Evolutionary conservation across 1,140 invertebrate genomes (phyloP), one percentile per base, ranked within the genome.

Genomic region (Lanistes nyassanus): DNA sequence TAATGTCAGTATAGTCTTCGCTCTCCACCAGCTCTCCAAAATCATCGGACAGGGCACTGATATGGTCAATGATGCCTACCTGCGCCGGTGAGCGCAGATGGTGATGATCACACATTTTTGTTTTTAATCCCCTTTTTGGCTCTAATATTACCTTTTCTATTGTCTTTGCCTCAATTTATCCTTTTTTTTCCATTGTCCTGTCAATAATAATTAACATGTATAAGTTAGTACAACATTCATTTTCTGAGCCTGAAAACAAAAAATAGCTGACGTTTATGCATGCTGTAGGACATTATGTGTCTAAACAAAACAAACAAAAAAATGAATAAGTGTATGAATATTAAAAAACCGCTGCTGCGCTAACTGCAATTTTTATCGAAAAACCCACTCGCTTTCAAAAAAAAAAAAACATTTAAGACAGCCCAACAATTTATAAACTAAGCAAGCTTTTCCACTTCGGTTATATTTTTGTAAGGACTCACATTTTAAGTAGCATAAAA

Each of bases 1-100:
- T 94, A 16, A 99, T 93, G 91, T 99, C 98, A 39, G 95, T 94
- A 88, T 96, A 98, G 84, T 97, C 95, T 68, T 94, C 93, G 79
- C 93, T 95, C 71, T 96, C 90, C 86, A 94, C 96, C 16, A 98
- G 91, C 9, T 93, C 92, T 0, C 94, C 94, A 83, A 98, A 92
- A 84, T 95, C 92, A 74, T 95, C 94, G 4, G 94, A 89, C 60
- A 89, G 74, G 39, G 80, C 81, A 13, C 80, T 73, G 21, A 88
- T 85, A 83, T 89, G 88, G 66, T 88, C 87, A 69, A 89, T 84
- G 21, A 87, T 82, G 11, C 87, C 86, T n/a, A 82, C 74, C 31
- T 84, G 83, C 13, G 80, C 65, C 31, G 82, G 83, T 19, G 85
- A 83, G 60, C 86, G 75, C 37, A 88, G 76, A 36, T 87, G 86